Evolutionary conservation across 2,797 vertebrate genomes (phyloP).

Genomic region (Bucorvus abyssinicus): DNA sequence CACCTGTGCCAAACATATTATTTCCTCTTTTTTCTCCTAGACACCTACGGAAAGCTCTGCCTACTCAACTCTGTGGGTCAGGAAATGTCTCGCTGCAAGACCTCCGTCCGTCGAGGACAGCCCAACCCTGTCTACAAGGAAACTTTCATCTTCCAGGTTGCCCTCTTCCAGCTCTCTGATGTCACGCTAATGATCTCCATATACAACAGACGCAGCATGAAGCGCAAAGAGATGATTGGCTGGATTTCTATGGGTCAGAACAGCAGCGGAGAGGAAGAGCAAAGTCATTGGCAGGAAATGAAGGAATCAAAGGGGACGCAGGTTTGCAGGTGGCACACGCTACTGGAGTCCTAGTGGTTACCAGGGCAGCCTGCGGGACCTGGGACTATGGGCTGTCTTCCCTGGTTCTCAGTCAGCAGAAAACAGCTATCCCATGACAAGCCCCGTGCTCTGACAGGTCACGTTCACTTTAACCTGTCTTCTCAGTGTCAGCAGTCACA

Average conservation of each 20-base stretch:
- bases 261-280: conserved; percentile 92
- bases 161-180: conserved; percentile 95
- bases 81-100: conserved; percentile 95
- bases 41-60: conserved; percentile 92
- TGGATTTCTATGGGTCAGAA: conserved; percentile 94
- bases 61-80: conserved; percentile 92
- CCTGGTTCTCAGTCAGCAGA: background rate
- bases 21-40: conserved; percentile 66
- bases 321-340: conserved; percentile 91
- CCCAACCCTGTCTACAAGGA: conserved; percentile 98
- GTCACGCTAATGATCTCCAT: conserved; percentile 92
- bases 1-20: background rate
- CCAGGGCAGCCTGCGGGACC: background rate
- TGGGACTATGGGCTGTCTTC: background rate
- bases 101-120: conserved; percentile 89
- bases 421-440: background rate
- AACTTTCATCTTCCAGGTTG: conserved; percentile 97
- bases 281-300: conserved; percentile 95
- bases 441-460: background rate
- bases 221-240: conserved; percentile 97
- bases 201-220: conserved; percentile 92
- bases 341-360: conserved; percentile 86
- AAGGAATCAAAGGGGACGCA: conserved; percentile 86
- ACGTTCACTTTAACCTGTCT: background rate
- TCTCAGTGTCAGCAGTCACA: background rate